Conservation (phyloP, 2,797 vertebrate genomes). For the Ammospiza maritima region DNA sequence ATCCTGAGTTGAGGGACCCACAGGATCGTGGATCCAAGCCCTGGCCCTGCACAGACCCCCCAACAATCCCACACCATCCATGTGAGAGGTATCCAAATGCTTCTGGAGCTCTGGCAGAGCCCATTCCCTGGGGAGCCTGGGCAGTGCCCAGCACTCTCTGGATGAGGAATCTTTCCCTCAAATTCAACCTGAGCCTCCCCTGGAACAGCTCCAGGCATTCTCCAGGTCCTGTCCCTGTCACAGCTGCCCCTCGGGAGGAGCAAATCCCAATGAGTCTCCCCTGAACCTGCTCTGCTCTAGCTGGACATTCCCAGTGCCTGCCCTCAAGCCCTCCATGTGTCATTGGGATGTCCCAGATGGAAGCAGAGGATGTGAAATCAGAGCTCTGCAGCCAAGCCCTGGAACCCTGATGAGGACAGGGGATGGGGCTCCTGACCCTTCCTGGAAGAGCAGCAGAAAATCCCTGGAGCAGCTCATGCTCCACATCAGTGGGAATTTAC, state of each 20-base stretch:
- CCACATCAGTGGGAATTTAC: not conserved
- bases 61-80: not conserved
- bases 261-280: fast-evolving
- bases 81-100: fast-evolving
- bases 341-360: not conserved
- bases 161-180: fast-evolving
- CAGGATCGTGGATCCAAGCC: not conserved
- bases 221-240: not conserved
- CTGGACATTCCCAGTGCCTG: not conserved
- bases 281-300: not conserved
- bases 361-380: not conserved
- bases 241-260: not conserved
- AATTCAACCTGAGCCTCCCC: fast-evolving
- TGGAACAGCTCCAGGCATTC: fast-evolving
- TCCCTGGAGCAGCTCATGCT: fast-evolving
- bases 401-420: not conserved
- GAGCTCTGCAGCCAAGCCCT: not conserved
- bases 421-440: not conserved
- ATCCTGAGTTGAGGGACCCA: not conserved
- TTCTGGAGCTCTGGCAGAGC: not conserved
- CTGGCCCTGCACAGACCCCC: not conserved
- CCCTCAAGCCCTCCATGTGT: not conserved
- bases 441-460: not conserved
- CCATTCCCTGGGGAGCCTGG: not conserved
- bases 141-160: not conserved